A percentile compares a stretch with the other conserved stretches of the same genome.
Evolutionary conservation across 53 echinoderm and acorn worm species (phyloP).

Genomic region (Paracentrotus lividus): DNA sequence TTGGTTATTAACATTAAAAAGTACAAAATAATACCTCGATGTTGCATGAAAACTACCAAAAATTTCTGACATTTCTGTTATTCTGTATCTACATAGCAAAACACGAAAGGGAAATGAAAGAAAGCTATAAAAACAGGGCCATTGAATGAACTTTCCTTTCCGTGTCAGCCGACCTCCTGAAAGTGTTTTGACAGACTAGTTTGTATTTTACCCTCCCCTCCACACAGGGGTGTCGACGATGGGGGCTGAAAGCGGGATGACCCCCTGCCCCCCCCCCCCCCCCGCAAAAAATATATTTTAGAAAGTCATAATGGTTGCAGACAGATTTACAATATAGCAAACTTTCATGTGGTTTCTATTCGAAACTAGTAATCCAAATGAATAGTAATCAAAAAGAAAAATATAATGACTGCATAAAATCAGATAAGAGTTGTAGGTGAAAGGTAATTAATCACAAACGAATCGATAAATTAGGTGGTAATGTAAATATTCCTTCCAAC

Average conservation of each 20-base stretch:
- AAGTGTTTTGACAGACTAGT: slow-evolving; percentile 52
- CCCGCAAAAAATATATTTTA: too few species aligned
- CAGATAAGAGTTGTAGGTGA: too few species aligned
- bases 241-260: not conserved
- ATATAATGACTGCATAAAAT: too few species aligned
- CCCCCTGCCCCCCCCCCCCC: not conserved
- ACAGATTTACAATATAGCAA: too few species aligned
- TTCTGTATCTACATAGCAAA: slow-evolving; percentile 29
- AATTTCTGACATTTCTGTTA: not conserved
- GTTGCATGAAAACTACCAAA: not conserved
- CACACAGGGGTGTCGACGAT: not conserved
- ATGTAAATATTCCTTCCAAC: too few species aligned
- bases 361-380: too few species aligned
- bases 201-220: slow-evolving; percentile 46
- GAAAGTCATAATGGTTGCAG: too few species aligned
- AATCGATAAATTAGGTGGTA: too few species aligned
- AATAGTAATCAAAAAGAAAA: too few species aligned
- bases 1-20: not conserved
- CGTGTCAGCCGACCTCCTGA: slow-evolving; percentile 47
- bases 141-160: slow-evolving; percentile 49
- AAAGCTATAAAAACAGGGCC: slow-evolving; percentile 41
- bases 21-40: slow-evolving; percentile 3
- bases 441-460: too few species aligned
- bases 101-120: slow-evolving; percentile 29
- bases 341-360: too few species aligned